Base-by-base conservation (phyloP, 2,113 vertebrate genomes). In the Himantopus leucocephalus region DNA sequence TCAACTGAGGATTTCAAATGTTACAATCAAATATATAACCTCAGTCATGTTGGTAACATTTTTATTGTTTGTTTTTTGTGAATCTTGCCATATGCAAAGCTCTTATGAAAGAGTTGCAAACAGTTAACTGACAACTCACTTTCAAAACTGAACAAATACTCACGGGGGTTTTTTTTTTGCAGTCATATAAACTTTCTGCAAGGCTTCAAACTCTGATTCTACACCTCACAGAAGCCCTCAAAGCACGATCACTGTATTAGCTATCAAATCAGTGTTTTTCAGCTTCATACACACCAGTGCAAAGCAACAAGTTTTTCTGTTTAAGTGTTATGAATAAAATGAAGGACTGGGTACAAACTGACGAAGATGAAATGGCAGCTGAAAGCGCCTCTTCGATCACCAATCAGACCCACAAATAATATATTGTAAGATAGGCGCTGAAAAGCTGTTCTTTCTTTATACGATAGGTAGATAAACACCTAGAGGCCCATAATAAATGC, bases 91-190 rank as follows among this genome's bases (percentile, higher is more conserved):
- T 14, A 47, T 34, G 41, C 14, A 93, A 90, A 68, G 29, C 10
- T 79, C 50, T 66, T 34, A 55, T 0, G 1, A 77, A 41, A 0
- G 0, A 68, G 19, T 2, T 66, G 43, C 34, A 73, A 79, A 72
- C 35, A 60, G 27, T 45, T 82, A 75, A 68, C 19, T 41, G 24
- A 78, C 60, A 92, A 45, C 27, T 66, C 20, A 48, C 39, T 90
- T 85, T 67, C 10, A 18, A 94, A 88, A 77, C 5, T 74, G 22
- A 83, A 85, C 24, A 62, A 80, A 89, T 4, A 56, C 5, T 50
- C 45, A 14, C 1, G 12, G 18, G 32, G 52, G 15, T 24, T 48
- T 15, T 34, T 27, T 72, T 56, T 10, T 60, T 47, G 35, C 26
- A 16, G 15, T 56, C 4, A 6, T 43, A 72, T 3, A 77, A 59